Conservation (phyloP, 2,797 vertebrate genomes). For the Catharus ustulatus region DNA sequence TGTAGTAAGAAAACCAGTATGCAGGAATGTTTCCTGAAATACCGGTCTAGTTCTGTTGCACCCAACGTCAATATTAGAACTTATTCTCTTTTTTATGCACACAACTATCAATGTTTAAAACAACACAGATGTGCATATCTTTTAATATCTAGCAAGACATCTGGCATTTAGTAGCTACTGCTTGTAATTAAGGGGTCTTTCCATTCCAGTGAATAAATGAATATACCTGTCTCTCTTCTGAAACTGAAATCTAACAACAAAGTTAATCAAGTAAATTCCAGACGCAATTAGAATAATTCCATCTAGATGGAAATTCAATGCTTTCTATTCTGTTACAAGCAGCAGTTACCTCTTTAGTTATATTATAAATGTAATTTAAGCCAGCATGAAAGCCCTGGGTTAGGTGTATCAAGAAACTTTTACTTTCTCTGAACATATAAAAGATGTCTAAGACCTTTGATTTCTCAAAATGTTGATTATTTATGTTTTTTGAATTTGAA, state of each 20-base stretch:
- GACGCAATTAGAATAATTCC: not conserved
- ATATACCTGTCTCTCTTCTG: not conserved
- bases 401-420: not conserved
- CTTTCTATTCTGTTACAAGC: not conserved
- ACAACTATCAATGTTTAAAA: not conserved
- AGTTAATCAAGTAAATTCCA: not conserved
- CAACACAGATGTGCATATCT: not conserved
- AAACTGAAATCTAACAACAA: not conserved
- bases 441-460: not conserved
- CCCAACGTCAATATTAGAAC: not conserved
- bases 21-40: not conserved
- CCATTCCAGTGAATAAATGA: not conserved
- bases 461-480: not conserved
- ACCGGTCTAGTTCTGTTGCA: accelerated
- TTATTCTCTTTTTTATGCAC: not conserved
- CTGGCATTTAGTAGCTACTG: not conserved
- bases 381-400: not conserved
- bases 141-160: not conserved
- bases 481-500: not conserved
- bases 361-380: not conserved
- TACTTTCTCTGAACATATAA: not conserved
- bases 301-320: not conserved
- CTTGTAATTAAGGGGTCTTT: not conserved
- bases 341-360: not conserved
- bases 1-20: not conserved